Evolutionary conservation across 2,797 vertebrate species (phyloP).

Genomic region (Esox masquinongy): DNA sequence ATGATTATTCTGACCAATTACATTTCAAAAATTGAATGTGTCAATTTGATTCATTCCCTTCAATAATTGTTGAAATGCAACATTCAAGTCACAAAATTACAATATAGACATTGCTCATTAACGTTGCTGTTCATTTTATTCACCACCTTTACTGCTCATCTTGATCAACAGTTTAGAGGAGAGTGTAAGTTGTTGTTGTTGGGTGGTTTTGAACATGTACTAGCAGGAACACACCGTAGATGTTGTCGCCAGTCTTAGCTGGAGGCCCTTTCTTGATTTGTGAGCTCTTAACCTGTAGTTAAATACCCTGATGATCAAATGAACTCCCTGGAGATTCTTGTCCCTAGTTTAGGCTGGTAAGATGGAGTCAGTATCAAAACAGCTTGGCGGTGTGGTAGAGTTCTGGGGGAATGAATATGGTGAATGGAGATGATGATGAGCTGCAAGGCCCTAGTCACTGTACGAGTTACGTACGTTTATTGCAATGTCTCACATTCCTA

Average conservation of each 20-base stretch:
- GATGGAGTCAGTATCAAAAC: slow-evolving; percentile 23
- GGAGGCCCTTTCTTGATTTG: not conserved
- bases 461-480: not conserved
- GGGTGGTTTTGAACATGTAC: not conserved
- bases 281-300: slow-evolving; percentile 5
- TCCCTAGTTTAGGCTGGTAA: not conserved
- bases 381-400: slow-evolving; percentile 1
- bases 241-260: not conserved
- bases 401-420: not conserved
- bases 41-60: too few relatives aligned
- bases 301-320: slow-evolving; percentile 15
- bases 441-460: not conserved
- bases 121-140: too few relatives aligned
- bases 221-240: not conserved
- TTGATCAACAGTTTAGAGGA: not conserved
- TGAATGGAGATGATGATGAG: not conserved
- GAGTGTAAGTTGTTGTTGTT: not conserved
- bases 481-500: not conserved
- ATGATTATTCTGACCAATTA: too few relatives aligned
- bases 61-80: too few relatives aligned
- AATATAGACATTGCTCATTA: too few relatives aligned
- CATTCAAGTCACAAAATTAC: too few relatives aligned
- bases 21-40: too few relatives aligned
- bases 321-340: not conserved
- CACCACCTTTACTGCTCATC: too few relatives aligned